Base-by-base conservation (phyloP, 2,888 invertebrate species). In the Melitaea athalia region DNA sequence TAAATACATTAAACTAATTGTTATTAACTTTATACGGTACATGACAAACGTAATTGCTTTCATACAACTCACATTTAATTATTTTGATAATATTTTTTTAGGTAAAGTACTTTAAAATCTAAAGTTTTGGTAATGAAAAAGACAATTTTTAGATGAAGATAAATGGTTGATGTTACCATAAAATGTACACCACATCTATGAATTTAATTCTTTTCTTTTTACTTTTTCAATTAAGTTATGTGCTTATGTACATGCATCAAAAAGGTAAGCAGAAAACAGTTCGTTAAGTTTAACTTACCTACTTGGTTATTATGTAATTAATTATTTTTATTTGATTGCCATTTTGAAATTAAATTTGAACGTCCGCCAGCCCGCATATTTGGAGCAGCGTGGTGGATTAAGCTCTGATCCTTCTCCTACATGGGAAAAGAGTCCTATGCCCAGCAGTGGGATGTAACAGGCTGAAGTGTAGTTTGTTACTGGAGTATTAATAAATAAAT, bases 231-330 rank as follows among this genome's bases (percentile, higher is more conserved):
- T 4, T 64, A 43, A 60, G 47, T 15, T 42, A 67, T 15, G 77
- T 77, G 6, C 38, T 74, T 33, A 71, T 74, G 70, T 72, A 70
- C 4, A 62, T 5, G 11, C 76, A 76, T 77, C 67, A 81, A 59
- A 75, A 82, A 75, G 78, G 87, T 86, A 80, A 85, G 87, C 60
- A 14, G 8, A 60, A 42, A 42, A 15, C 10, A 38, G 33, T 15
- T 33, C n/a, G 43, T 15, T 11, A 45, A 47, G 4, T 61, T 33
- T 3, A 49, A 12, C 43, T 45, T 45, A 12, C n/a, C 2, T 50
- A 5, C 14, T 50, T n/a, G 5, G n/a, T n/a, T 15, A 50, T 14
- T 0, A 43, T n/a, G n/a, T n/a, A 24, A 24, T 24, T 24, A 2
- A 24, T 24, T 24, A 24, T 2, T 24, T 24, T 24, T 24, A 24